Evolutionary conservation across 2,113 vertebrate genomes (phyloP), one percentile per base, ranked within the genome.

Genomic region (Sardina pilchardus): DNA sequence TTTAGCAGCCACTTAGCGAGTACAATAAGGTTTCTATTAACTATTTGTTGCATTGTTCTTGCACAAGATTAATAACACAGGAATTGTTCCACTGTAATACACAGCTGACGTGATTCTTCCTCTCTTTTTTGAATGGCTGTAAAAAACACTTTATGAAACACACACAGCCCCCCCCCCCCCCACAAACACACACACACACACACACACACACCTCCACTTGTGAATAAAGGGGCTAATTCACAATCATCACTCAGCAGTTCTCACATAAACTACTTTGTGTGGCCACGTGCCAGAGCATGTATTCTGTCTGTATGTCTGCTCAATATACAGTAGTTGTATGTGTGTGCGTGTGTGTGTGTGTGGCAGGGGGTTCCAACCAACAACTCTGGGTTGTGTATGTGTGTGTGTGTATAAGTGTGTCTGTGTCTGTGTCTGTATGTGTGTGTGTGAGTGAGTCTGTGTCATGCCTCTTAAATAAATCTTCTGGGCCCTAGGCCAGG

Each of bases 401-500:
- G 48, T 53, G 17, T 17, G 48, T 53, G 48, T 53, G 48, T 53
- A 16, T 71, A 8, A 14, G n/a, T 34, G 63, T 34, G 63, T 71
- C 5, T 30, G 63, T 67, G n/a, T 30, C 1, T 67, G 26, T 30
- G 63, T 7, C 0, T 34, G 26, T 34, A 26, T 71, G 63, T 63
- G 56, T 63, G 19, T 63, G 56, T 63, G 56, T n/a, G 63, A 30
- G 63, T 71, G 81, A 34, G 82, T 88, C 89, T 90, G 47, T 87
- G 86, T 91, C 88, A 85, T 88, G 83, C 82, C 84, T 89, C 30
- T 84, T 82, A 86, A 88, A 91, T 86, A 88, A 87, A 91, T 86
- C 44, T 56, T 26, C 84, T 81, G 82, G 90, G 88, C 90, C 34
- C 44, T 2, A 71, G 50, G 87, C 90, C 90, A 91, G 90, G 67